A percentile compares a stretch with the other conserved stretches of the same genome.
phyloP scores from a whole-genome alignment of 2,113 vertebrate genomes.

The Menidia beryllina region DNA sequence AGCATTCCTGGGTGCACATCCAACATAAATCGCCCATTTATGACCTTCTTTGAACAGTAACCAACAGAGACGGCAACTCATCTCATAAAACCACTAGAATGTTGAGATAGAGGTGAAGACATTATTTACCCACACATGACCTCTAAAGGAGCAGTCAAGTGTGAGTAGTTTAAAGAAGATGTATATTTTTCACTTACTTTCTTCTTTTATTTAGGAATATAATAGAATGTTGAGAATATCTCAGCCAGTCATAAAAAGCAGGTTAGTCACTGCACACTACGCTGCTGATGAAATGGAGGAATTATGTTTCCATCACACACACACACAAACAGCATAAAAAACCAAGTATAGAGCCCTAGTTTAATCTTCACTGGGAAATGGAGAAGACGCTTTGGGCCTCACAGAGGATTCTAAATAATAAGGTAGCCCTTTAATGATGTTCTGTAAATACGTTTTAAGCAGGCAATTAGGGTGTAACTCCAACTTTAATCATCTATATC shows the following conservation, averaged over 20 bases:
- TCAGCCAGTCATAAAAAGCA: conserved; percentile 36
- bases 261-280: conserved; percentile 38
- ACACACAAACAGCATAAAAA: conserved; percentile 49
- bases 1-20: conserved; percentile 61
- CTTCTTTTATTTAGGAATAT: not conserved
- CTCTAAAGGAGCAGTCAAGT: conserved; percentile 54
- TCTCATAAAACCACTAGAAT: conserved; percentile 64
- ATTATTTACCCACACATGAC: conserved; percentile 45
- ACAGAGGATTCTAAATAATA: not conserved
- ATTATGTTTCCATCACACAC: conserved; percentile 22
- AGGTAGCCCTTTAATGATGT: not conserved
- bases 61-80: conserved; percentile 65
- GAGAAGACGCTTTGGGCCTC: conserved; percentile 10
- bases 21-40: conserved; percentile 75
- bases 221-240: conserved; percentile 43
- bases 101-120: conserved; percentile 54
- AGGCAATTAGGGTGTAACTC: not conserved
- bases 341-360: conserved; percentile 24
- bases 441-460: not conserved
- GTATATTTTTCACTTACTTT: conserved; percentile 40
- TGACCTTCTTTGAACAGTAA: conserved; percentile 71
- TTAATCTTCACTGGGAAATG: conserved; percentile 30
- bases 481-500: not conserved
- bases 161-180: conserved; percentile 42
- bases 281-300: conserved; percentile 42